phyloP scores from a whole-genome alignment of 2,888 invertebrate genomes.

The Caenorhabditis sp. region DNA sequence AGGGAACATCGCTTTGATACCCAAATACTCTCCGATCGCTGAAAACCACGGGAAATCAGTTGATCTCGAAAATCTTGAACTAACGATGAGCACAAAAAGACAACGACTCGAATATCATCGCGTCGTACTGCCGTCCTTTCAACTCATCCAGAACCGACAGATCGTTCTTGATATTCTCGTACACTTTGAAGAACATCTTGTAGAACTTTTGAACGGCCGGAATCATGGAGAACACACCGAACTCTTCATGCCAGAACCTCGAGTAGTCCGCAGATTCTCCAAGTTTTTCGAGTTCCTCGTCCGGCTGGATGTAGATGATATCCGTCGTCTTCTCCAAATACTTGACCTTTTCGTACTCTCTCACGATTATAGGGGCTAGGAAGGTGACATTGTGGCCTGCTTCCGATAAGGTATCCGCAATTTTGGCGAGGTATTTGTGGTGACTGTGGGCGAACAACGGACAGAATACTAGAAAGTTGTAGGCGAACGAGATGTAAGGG shows the following conservation, averaged over 20 bases:
- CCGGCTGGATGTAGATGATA: conserved; percentile 20
- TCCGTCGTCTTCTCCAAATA: conserved; percentile 33
- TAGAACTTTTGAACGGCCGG: conserved; percentile 17
- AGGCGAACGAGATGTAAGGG: neutral
- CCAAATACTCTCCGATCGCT: conserved; percentile 35
- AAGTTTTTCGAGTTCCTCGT: conserved; percentile 32
- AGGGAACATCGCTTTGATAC: conserved; percentile 18
- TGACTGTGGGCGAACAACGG: conserved; percentile 47
- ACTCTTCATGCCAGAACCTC: conserved; percentile 19
- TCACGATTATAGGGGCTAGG: conserved; percentile 28
- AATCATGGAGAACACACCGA: conserved; percentile 15
- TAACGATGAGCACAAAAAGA: conserved; percentile 18
- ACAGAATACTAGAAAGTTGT: conserved; percentile 8
- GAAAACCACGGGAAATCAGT: too few species aligned
- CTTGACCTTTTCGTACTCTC: conserved; percentile 35
- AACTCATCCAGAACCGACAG: conserved; percentile 20
- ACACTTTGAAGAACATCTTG: conserved; percentile 26
- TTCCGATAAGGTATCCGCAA: conserved; percentile 32
- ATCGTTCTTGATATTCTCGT: conserved; percentile 24
- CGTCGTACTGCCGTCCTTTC: conserved; percentile 30
- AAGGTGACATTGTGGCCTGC: conserved; percentile 46
- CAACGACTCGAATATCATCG: conserved; percentile 30
- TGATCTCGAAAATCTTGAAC: neutral
- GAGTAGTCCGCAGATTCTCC: conserved; percentile 25
- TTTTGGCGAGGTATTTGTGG: conserved; percentile 33